Evolutionary conservation across 1,140 invertebrate species (phyloP), one percentile per base, ranked within the genome.

Genomic region (Asobara japonica): DNA sequence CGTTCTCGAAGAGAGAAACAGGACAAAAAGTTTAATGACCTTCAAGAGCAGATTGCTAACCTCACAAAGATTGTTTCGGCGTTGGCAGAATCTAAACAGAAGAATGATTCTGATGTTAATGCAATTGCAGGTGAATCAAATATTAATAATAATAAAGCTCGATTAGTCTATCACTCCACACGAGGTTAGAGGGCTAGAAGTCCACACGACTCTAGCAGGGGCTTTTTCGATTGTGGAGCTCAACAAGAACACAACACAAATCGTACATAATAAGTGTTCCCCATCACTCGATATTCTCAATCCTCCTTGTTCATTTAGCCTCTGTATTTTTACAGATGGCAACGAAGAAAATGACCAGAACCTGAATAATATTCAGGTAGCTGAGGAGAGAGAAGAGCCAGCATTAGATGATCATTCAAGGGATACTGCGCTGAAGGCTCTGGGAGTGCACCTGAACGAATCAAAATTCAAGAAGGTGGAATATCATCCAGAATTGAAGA

Each of bases 191-290:
- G 65, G 51, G 65, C 27, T 22, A 68, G 27, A 29, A 30, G 27
- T 68, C 66, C 66, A 68, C 45, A 68, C 45, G 66, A 68, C 25
- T 30, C 25, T 68, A 13, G 66, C 66, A 56, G 41, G 41, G 41
- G 33, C n/a, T 38, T 66, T n/a, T 56, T 4, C 8, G 25, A 56
- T 51, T 29, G 41, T 48, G 27, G 31, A 68, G 41, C 31, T 68
- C 66, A 68, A 68, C 30, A 33, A 33, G 31, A 33, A 33, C 31
- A 33, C 4, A 33, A 33, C 31, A 33, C 65, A 38, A 22, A 66
- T 66, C 20, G 25, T 66, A 66, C 33, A 66, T 36, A 66, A 66
- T 11, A 66, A 66, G 65, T 66, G 65, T 45, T 36, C 30, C 33
- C 11, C 41, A 11, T 27, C n/a, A 3, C 8, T 18, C 25, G 3